Conservation (phyloP, 2,113 vertebrate species). For the Mungos mungo region DNA sequence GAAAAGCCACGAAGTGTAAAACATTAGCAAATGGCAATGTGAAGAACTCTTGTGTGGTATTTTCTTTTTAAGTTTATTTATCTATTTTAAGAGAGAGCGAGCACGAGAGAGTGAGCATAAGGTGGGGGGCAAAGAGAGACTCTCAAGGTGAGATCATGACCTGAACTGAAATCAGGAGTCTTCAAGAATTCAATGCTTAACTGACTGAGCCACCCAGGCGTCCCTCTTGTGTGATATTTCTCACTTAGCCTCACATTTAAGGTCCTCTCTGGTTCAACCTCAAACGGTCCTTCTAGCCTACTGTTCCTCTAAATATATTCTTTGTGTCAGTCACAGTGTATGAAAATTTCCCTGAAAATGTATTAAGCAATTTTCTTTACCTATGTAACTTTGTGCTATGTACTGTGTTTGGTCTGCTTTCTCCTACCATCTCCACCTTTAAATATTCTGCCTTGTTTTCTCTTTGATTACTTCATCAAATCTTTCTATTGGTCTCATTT, state of each 20-base stretch:
- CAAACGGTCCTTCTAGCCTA: conserved; percentile 3
- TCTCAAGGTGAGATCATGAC: too few relatives aligned
- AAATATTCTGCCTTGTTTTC: background rate
- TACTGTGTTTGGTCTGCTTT: conserved; percentile 27
- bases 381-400: conserved; percentile 1
- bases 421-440: background rate
- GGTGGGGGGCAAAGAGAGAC: too few relatives aligned
- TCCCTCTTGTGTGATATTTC: background rate
- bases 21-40: background rate
- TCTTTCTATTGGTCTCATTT: conserved; percentile 36
- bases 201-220: too few relatives aligned
- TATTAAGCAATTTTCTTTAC: conserved; percentile 12
- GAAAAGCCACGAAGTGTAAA: background rate
- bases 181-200: too few relatives aligned
- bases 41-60: background rate
- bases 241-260: conserved; percentile 36
- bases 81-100: too few relatives aligned
- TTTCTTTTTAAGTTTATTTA: background rate
- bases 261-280: conserved; percentile 38
- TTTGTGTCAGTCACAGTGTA: conserved; percentile 20
- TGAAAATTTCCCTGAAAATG: conserved; percentile 24
- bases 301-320: conserved; percentile 20
- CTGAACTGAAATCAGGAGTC: too few relatives aligned
- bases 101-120: fast-evolving
- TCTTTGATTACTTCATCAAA: conserved; percentile 26